Percentiles rank a stretch among this genome's conserved stretches.
Conservation (phyloP, 2,888 invertebrate species). For the Drosophila rellima region DNA sequence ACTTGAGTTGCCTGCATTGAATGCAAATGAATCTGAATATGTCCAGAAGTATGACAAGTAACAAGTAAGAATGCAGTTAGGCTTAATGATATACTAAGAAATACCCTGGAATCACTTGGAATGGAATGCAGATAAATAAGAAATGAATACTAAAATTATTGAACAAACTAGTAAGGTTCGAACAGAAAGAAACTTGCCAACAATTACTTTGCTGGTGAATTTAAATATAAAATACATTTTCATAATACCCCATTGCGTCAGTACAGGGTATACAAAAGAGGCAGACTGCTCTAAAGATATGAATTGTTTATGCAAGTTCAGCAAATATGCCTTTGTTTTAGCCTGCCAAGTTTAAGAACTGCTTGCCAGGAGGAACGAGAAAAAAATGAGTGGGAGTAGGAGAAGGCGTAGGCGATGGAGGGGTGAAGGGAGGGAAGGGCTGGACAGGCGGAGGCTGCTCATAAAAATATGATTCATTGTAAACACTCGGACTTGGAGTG, state of each 20-base stretch:
- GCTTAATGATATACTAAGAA: neutral
- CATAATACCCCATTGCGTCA: neutral
- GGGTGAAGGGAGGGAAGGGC: neutral
- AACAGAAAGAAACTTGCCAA: too few relatives aligned
- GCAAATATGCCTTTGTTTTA: slow-evolving; percentile 53
- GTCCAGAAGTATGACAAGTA: slow-evolving; percentile 28
- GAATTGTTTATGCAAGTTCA: slow-evolving; percentile 47
- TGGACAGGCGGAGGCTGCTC: slow-evolving; percentile 29
- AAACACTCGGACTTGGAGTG: slow-evolving; percentile 54
- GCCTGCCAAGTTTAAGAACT: slow-evolving; percentile 42
- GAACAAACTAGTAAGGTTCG: too few relatives aligned
- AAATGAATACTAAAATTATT: too few relatives aligned
- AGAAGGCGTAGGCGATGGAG: neutral
- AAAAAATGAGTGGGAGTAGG: neutral
- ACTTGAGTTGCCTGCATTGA: slow-evolving; percentile 59
- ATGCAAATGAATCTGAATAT: slow-evolving; percentile 72
- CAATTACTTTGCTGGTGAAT: too few relatives aligned
- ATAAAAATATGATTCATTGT: slow-evolving; percentile 76
- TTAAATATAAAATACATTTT: too few relatives aligned
- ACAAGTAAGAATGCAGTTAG: neutral
- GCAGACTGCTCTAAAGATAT: slow-evolving; percentile 20
- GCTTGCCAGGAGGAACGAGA: slow-evolving; percentile 10
- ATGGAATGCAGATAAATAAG: too few relatives aligned
- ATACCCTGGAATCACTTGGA: slow-evolving; percentile 21
- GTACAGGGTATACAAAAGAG: slow-evolving; percentile 35